These are phyloP conservation scores for Pseudomyrmex cubaensis DNA, from an alignment of 1,140 invertebrate species.

Conservation along the genomic window DNA sequence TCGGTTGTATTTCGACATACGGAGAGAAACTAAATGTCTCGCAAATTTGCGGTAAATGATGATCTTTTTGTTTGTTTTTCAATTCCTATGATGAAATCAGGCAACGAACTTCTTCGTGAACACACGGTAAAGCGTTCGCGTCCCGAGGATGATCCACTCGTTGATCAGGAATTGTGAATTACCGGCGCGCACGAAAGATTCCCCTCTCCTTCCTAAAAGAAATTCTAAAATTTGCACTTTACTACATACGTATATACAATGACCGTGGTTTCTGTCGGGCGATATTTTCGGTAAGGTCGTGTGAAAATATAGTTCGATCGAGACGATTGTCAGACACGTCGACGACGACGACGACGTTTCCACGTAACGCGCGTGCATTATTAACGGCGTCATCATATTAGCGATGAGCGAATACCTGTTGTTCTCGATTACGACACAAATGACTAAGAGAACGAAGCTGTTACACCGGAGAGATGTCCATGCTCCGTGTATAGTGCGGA, in stretches of 20 bases:
- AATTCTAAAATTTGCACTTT: slow-evolving; percentile 42
- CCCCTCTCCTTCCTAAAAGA: not conserved
- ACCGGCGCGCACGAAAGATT: no score
- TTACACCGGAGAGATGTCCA: not conserved
- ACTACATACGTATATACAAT: slow-evolving; percentile 20
- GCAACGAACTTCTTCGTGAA: no score
- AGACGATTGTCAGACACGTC: slow-evolving; percentile 65
- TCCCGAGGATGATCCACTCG: not conserved
- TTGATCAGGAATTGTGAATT: not conserved
- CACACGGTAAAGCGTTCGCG: not conserved
- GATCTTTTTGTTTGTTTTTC: no score
- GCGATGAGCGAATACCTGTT: not conserved
- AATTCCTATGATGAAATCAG: no score
- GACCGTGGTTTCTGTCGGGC: slow-evolving; percentile 16
- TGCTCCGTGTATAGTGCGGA: not conserved
- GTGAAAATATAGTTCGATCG: slow-evolving; percentile 34
- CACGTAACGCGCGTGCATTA: slow-evolving; percentile 32
- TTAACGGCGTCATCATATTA: slow-evolving; percentile 35
- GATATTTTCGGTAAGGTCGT: slow-evolving; percentile 61
- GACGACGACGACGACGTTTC: slow-evolving; percentile 47
- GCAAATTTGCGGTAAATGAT: no score
- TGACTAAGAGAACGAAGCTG: slow-evolving; percentile 29
- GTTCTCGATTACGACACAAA: not conserved
- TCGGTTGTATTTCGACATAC: no score
- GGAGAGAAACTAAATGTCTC: no score